These are phyloP conservation scores for Myoxocephalus aenaeus DNA, from an alignment of 2,797 vertebrate genomes.

Conservation along the genomic window DNA sequence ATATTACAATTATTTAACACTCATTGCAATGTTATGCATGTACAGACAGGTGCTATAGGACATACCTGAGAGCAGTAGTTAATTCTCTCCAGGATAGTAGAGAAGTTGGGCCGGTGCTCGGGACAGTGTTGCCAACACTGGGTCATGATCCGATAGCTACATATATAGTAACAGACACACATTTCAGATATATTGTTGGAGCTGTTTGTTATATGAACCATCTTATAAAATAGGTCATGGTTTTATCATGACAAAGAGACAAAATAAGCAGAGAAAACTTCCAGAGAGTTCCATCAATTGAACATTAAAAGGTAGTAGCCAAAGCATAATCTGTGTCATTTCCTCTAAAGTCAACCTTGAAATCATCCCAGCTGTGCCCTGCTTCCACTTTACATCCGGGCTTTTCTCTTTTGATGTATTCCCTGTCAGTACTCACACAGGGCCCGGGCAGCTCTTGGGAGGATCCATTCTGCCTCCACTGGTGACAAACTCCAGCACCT, in stretches of 20 bases:
- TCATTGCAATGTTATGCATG: not conserved
- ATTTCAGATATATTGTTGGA: not conserved
- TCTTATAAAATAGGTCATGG: not conserved
- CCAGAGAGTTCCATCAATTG: not conserved
- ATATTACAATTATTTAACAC: not conserved
- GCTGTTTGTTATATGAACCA: not conserved
- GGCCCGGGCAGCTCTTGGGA: constrained; percentile 91
- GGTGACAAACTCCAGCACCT: constrained; percentile 93
- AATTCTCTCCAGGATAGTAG: constrained; percentile 91
- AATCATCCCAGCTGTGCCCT: not conserved
- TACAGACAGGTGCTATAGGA: not conserved
- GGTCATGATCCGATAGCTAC: constrained; percentile 93
- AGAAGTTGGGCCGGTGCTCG: constrained; percentile 91
- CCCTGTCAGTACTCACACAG: constrained; percentile 88
- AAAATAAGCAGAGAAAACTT: not conserved
- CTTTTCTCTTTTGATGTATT: not conserved
- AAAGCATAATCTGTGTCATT: not conserved
- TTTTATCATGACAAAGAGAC: not conserved
- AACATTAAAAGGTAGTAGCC: not conserved
- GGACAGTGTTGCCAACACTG: constrained; percentile 96
- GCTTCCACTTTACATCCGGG: not conserved
- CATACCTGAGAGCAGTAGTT: constrained; percentile 93
- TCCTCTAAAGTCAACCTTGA: not conserved
- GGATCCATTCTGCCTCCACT: constrained; percentile 94
- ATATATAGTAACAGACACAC: constrained; percentile 52